Conservation (phyloP, 2,113 vertebrate genomes). For the Vireo altiloquus region DNA sequence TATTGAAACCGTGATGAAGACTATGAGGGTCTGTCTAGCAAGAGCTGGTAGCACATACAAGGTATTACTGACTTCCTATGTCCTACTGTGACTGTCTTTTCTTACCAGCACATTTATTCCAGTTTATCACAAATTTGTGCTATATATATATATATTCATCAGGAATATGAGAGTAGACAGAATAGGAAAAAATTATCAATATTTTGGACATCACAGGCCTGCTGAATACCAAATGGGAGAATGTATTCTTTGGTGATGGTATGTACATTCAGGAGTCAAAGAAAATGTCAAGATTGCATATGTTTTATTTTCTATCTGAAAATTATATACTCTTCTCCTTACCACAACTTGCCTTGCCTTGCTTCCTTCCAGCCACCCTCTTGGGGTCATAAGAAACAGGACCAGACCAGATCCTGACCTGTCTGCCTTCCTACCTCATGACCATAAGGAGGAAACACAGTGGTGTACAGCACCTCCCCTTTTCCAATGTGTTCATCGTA, state of each 20-base stretch:
- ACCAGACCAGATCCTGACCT: not conserved
- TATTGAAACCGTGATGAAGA: not conserved
- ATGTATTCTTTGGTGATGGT: not conserved
- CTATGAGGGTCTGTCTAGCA: not conserved
- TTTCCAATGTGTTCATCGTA: not conserved
- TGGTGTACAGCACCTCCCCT: not conserved
- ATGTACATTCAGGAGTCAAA: not conserved
- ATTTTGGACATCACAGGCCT: not conserved
- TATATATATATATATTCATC: not conserved
- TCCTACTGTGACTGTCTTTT: not conserved
- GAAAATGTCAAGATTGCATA: not conserved
- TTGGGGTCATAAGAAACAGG: not conserved
- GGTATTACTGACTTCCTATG: not conserved
- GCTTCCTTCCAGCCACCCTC: not conserved
- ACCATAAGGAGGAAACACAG: not conserved
- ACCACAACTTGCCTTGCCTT: not conserved
- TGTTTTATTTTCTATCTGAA: not conserved
- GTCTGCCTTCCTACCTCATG: not conserved
- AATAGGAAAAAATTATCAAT: not conserved
- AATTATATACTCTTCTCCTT: not conserved
- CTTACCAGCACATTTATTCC: not conserved
- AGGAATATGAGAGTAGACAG: not conserved
- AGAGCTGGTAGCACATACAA: not conserved
- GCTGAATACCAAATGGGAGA: not conserved
- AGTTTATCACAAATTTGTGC: not conserved